phyloP scores from a whole-genome alignment of 2,113 vertebrate genomes.

The Zapornia atra region DNA sequence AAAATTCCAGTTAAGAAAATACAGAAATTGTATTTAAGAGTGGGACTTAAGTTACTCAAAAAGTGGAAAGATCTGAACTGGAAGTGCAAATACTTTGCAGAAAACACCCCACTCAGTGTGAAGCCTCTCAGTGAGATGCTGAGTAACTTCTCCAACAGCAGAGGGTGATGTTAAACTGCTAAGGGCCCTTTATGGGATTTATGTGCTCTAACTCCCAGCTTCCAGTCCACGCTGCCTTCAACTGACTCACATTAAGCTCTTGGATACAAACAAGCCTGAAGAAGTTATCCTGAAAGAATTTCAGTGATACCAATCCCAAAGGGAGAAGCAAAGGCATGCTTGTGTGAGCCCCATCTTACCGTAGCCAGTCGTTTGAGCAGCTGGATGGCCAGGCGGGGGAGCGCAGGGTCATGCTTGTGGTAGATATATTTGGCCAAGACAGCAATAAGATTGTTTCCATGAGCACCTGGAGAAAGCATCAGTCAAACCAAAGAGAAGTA shows the following conservation, averaged over 20 bases:
- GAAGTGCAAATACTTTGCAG: not conserved
- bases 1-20: not conserved
- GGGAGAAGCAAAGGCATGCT: not conserved
- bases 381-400: constrained; percentile 95
- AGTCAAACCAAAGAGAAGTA: not conserved
- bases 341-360: constrained; percentile 69
- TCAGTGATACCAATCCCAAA: not conserved
- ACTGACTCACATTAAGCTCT: not conserved
- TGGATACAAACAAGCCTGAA: not conserved
- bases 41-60: not conserved
- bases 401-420: constrained; percentile 93
- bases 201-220: not conserved
- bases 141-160: not conserved
- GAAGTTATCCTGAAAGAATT: not conserved
- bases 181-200: not conserved
- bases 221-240: not conserved
- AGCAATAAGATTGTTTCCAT: constrained; percentile 94
- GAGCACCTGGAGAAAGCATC: constrained; percentile 80
- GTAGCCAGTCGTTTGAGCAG: constrained; percentile 94
- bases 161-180: not conserved
- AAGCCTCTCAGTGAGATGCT: not conserved
- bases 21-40: not conserved
- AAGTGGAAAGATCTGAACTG: not conserved
- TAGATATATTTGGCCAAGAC: constrained; percentile 98
- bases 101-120: not conserved